Conservation (phyloP, 2,797 vertebrate species). For the Hypotaenidia okinawae region DNA sequence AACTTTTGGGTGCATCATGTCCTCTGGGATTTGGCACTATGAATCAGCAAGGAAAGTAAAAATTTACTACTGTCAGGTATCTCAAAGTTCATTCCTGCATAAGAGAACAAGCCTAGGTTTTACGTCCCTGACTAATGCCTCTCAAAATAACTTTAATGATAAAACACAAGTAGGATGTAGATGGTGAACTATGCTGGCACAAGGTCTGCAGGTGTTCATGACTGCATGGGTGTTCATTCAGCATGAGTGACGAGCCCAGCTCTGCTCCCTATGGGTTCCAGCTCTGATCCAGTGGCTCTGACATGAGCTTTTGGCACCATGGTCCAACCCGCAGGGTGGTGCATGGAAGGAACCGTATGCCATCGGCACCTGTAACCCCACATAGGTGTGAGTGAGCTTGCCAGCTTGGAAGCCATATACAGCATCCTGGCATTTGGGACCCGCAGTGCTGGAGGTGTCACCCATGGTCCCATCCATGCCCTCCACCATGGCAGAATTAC, state of each 20-base stretch:
- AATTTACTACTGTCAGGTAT: background rate
- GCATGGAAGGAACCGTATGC: accelerated
- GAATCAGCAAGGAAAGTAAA: background rate
- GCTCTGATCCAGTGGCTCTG: accelerated
- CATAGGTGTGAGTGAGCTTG: accelerated
- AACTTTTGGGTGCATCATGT: background rate
- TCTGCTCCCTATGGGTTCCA: accelerated
- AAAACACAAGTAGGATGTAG: background rate
- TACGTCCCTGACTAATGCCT: background rate
- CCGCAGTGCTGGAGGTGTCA: background rate
- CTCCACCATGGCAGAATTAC: background rate
- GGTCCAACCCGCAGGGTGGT: background rate
- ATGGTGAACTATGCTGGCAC: background rate
- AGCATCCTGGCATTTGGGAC: background rate
- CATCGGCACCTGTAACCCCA: background rate
- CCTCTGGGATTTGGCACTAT: background rate
- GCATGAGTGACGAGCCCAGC: background rate
- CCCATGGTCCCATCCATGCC: background rate
- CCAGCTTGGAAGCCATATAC: background rate
- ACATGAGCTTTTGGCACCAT: background rate
- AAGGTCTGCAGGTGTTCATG: background rate
- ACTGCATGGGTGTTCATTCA: accelerated
- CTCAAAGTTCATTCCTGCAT: background rate
- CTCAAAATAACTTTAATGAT: background rate
- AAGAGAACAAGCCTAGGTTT: background rate